phyloP scores from a whole-genome alignment of 1,140 invertebrate species.

The Drosophila eugracilis region DNA sequence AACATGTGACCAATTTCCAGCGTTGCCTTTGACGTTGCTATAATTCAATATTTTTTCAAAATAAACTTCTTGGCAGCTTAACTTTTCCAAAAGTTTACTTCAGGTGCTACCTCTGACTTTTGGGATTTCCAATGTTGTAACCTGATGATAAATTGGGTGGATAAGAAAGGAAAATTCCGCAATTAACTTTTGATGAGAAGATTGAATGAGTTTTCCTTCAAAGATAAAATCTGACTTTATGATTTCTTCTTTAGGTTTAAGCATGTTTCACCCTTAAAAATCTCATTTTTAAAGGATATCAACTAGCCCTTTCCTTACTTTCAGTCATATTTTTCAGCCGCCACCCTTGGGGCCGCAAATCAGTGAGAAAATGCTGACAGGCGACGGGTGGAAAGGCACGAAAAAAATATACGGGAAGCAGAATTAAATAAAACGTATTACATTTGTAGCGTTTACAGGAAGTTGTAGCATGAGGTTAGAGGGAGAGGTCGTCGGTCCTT shows the following conservation, averaged over 20 bases:
- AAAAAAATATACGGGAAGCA: constrained; percentile 37
- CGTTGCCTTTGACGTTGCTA: constrained; percentile 66
- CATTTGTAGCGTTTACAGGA: constrained; percentile 76
- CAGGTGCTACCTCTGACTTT: constrained; percentile 9
- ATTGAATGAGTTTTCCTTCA: too few relatives aligned
- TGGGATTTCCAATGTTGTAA: constrained; percentile 3
- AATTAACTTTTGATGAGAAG: too few relatives aligned
- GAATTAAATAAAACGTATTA: constrained; percentile 81
- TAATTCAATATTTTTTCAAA: constrained; percentile 82
- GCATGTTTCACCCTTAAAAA: not conserved
- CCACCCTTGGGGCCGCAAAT: constrained; percentile 66
- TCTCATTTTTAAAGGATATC: constrained; percentile 21
- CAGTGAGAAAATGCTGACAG: constrained; percentile 81
- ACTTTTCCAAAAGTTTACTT: constrained; percentile 76
- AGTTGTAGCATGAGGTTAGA: constrained; percentile 31
- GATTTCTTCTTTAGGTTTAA: too few relatives aligned
- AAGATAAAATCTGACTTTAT: too few relatives aligned
- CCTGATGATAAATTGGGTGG: not conserved
- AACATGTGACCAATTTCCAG: constrained; percentile 73
- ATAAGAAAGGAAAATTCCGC: too few relatives aligned
- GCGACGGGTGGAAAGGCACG: constrained; percentile 46
- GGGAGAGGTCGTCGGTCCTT: constrained; percentile 5
- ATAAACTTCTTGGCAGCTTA: constrained; percentile 83
- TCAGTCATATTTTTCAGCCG: constrained; percentile 64
- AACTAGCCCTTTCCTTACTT: constrained; percentile 12